Evolutionary conservation across 2,888 invertebrate species (phyloP), one percentile per base, ranked within the genome.

Genomic region (Chrysina gloriosa): DNA sequence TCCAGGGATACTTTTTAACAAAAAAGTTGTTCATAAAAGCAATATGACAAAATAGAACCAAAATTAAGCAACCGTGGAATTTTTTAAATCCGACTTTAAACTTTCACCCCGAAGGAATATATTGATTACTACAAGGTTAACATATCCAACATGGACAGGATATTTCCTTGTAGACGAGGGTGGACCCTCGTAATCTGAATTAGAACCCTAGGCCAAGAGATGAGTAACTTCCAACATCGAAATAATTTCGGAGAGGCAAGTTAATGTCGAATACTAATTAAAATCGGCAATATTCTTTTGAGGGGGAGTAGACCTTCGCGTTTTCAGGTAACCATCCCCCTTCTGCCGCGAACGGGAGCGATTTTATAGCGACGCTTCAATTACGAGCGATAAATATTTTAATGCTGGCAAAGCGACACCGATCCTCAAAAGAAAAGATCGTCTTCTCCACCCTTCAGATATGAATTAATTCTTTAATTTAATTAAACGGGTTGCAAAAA

Each of bases 311-410:
- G n/a, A 4, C 11, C n/a, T 48, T 6, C 27, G 42, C 42, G 19
- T 14, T 6, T 52, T 9, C 52, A 52, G 52, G 52, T 52, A 52
- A 31, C 27, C 52, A 19, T 29, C 9, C 27, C 31, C 14, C 14
- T 29, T 14, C 52, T 14, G 7, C 52, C 29, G 16, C 27, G 27
- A 50, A 50, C 27, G 27, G 23, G 23, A 52, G 16, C 52, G 14
- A 29, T 52, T 29, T 48, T 48, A 25, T 48, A 25, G 48, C 21
- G 23, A 23, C 27, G 52, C 52, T 52, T 52, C 52, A 52, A 29
- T 52, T 52, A 52, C 16, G 27, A 52, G 52, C 52, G 31, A 29
- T 52, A 48, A 52, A 52, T 52, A 52, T 52, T 52, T 52, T 52
- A 52, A 52, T 52, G 52, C 29, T 11, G 23, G 25, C 2, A n/a